A percentile compares a stretch with the other conserved stretches of the same genome.
Conservation (phyloP, 2,797 vertebrate species). For the Syndactyla subalaris region DNA sequence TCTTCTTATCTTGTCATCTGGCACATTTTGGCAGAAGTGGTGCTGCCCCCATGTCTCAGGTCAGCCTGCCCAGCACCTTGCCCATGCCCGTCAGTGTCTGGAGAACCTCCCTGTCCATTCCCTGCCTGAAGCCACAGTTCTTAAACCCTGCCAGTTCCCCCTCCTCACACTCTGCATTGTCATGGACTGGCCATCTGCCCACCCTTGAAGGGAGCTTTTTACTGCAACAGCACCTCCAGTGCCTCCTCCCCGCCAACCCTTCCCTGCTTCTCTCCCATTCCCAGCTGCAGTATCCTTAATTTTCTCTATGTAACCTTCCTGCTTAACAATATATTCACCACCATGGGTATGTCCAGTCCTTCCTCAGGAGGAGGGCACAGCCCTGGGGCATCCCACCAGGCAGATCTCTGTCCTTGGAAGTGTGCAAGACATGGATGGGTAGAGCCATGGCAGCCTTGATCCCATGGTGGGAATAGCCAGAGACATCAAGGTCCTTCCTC, state of each 20-base stretch:
- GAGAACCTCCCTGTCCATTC: neutral
- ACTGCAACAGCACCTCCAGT: neutral
- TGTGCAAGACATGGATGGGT: neutral
- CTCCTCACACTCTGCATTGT: neutral
- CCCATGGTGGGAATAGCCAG: neutral
- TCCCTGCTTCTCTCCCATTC: neutral
- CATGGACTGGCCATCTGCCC: neutral
- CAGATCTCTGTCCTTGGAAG: neutral
- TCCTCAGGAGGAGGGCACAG: neutral
- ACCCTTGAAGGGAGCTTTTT: neutral
- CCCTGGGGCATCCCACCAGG: neutral
- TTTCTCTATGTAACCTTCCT: neutral
- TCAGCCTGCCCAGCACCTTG: neutral
- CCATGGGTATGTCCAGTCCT: neutral
- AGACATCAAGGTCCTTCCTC: neutral
- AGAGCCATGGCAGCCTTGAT: neutral
- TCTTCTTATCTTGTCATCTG: neutral
- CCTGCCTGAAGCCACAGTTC: neutral
- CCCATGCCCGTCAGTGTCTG: neutral
- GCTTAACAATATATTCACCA: neutral
- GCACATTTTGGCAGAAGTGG: neutral
- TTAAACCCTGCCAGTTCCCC: neutral
- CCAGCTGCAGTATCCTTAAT: neutral
- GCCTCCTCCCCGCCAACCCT: neutral
- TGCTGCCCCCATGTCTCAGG: neutral